Conservation (phyloP, 2,113 vertebrate species). For the Oreocharis arfaki region DNA sequence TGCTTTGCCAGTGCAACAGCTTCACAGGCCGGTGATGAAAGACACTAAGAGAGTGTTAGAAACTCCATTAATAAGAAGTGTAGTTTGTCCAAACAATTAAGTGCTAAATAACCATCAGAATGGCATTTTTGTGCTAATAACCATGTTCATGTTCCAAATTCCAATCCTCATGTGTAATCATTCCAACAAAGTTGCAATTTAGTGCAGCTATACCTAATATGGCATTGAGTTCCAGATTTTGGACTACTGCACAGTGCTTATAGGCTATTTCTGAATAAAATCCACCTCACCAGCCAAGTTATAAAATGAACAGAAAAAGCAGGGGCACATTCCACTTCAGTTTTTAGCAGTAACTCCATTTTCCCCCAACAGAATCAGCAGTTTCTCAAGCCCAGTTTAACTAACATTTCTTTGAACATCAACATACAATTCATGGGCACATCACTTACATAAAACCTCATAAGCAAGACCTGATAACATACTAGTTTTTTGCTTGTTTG, state of each 20-base stretch:
- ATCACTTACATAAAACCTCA: neutral
- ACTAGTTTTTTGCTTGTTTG: neutral
- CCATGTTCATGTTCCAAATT: neutral
- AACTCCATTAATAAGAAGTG: neutral
- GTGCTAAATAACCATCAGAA: neutral
- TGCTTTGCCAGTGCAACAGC: neutral
- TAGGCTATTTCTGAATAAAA: constrained; percentile 39
- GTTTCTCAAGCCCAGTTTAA: neutral
- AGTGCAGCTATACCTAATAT: constrained; percentile 53
- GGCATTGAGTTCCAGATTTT: constrained; percentile 15
- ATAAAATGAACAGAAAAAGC: neutral
- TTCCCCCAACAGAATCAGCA: neutral
- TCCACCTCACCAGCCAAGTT: neutral
- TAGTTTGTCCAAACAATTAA: neutral
- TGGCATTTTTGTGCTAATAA: neutral
- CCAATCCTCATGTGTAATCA: neutral
- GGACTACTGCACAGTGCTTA: neutral
- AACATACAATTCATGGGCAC: neutral
- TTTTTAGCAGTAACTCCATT: neutral
- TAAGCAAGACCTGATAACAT: neutral
- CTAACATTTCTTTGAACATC: neutral
- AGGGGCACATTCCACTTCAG: neutral
- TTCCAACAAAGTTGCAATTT: neutral
- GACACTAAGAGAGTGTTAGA: neutral
- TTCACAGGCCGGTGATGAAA: neutral